Evolutionary conservation across 2,888 invertebrate genomes (phyloP), one percentile per base, ranked within the genome.

Genomic region (Epirrhoe alternata): DNA sequence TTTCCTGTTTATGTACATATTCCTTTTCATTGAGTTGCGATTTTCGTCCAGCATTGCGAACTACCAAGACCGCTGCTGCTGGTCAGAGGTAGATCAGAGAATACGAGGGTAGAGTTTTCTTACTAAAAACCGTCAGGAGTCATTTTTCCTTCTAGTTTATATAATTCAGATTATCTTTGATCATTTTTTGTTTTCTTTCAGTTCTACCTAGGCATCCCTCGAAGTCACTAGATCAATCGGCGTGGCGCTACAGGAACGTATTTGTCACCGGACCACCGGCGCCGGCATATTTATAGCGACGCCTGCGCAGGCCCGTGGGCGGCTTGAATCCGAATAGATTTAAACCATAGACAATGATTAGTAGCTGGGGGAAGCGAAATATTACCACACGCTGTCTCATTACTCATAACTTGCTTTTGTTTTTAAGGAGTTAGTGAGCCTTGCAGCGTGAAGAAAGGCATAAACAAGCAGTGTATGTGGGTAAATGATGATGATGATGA

Each of bases 191-290:
- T 38, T 38, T 35, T 38, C 38, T 38, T 10, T 38, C 10, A 38
- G 1, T 38, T 12, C 60, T 31, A 60, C 42, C 42, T 45, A 45
- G 45, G 12, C 38, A 45, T 12, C 38, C n/a, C 30, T 81, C 80
- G 81, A 81, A 81, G 84, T 81, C 84, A 83, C 86, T 90, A 88
- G 89, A 92, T 92, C 91, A 91, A 90, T 90, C 89, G 86, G 81
- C 85, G 84, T 85, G 86, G 85, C 87, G 88, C 87, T 84, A 85
- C 86, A 82, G 78, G 79, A 83, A 85, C 83, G 89, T 87, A 89
- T 92, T 92, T 92, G 92, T 92, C 92, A 90, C 90, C 85, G 89
- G 92, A 93, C 92, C 92, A 93, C 92, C 90, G 86, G 88, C 88
- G 86, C 87, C 85, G 91, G 80, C 75, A 86, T 92, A 93, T 93